Conservation (phyloP, 1,140 invertebrate species). For the Cotesia glomerata region DNA sequence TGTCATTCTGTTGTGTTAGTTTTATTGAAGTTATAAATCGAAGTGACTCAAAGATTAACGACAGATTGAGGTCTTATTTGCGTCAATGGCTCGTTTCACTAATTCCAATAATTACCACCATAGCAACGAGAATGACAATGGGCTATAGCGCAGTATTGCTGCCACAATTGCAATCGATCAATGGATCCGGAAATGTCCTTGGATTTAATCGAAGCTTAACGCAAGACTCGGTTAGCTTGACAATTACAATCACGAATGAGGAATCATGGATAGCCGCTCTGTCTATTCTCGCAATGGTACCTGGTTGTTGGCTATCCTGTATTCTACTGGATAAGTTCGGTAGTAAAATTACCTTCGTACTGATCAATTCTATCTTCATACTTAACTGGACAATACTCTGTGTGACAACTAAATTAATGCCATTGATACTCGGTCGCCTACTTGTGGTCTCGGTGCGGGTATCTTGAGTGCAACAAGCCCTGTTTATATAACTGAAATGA, state of each 20-base stretch:
- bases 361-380: slow-evolving; percentile 68
- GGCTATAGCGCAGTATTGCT: slow-evolving; percentile 71
- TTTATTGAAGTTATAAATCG: not conserved
- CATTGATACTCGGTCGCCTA: slow-evolving; percentile 71
- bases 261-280: slow-evolving; percentile 72
- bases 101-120: slow-evolving; percentile 64
- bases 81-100: slow-evolving; percentile 62
- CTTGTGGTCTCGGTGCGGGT: slow-evolving; percentile 70
- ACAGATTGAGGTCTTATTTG: slow-evolving; percentile 21
- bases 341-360: slow-evolving; percentile 67
- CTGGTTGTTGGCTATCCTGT: slow-evolving; percentile 67
- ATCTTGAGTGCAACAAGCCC: slow-evolving; percentile 61
- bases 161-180: slow-evolving; percentile 63
- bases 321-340: slow-evolving; percentile 73
- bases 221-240: not conserved
- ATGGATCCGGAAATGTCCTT: slow-evolving; percentile 41
- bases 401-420: slow-evolving; percentile 58
- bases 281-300: slow-evolving; percentile 67
- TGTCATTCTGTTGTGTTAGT: not conserved
- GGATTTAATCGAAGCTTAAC: slow-evolving; percentile 35
- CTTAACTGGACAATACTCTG: slow-evolving; percentile 73
- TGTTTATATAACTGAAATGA: slow-evolving; percentile 64
- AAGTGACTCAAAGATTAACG: not conserved
- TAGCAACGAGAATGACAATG: slow-evolving; percentile 65
- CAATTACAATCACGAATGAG: slow-evolving; percentile 52